These are phyloP conservation scores for Lasioglossum malachurum DNA, from an alignment of 2,888 invertebrate genomes.

Conservation along the genomic window DNA sequence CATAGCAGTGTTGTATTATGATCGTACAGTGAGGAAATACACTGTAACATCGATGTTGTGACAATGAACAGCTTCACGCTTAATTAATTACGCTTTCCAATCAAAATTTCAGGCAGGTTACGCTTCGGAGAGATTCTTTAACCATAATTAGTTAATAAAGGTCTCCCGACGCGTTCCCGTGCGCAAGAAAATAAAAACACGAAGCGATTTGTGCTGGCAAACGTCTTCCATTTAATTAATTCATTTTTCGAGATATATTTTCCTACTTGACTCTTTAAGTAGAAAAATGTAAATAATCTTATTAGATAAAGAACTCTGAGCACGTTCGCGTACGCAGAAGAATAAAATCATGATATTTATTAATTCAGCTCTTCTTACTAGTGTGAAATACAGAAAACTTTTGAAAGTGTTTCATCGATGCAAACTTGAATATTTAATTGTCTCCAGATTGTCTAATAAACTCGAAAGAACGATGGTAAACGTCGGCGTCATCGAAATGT, in stretches of 20 bases:
- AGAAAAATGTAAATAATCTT: background rate
- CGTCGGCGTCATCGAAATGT: background rate
- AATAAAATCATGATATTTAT: no score
- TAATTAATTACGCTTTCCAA: constrained; percentile 1
- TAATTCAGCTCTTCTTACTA: no score
- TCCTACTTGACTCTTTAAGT: no score
- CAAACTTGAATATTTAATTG: background rate
- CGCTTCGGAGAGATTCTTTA: background rate
- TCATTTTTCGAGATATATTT: background rate
- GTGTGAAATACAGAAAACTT: background rate
- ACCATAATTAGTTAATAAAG: background rate
- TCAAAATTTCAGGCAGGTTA: background rate
- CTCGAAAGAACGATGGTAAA: background rate
- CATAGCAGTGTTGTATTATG: constrained; percentile 8
- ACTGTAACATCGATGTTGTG: background rate
- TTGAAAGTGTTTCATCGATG: background rate
- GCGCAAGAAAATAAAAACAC: background rate
- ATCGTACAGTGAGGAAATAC: constrained; percentile 3
- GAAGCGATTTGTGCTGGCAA: background rate
- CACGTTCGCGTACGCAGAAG: no score
- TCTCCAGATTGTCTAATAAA: background rate
- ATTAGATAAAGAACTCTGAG: background rate
- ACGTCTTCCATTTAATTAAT: background rate
- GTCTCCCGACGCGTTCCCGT: no score
- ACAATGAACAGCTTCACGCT: background rate